A percentile compares a stretch with the other conserved stretches of the same genome.
Conservation (phyloP, 35 echinoderm and acorn worm species). For the Ophioderma brevispina region DNA sequence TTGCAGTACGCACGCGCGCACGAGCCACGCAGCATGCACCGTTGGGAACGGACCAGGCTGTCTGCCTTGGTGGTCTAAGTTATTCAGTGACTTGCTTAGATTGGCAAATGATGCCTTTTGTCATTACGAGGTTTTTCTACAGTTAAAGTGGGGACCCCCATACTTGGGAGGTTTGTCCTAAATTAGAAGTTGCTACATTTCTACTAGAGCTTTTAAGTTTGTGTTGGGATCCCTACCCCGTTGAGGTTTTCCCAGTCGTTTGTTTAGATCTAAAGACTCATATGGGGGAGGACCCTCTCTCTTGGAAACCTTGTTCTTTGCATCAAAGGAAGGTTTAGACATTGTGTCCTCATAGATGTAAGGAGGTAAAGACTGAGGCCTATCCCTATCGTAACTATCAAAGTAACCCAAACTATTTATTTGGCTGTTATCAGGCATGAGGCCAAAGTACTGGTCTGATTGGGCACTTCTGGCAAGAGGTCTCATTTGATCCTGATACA, state of each 20-base stretch:
- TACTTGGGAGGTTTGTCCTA: not conserved
- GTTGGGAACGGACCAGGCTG: too few species aligned
- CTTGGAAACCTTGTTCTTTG: not conserved
- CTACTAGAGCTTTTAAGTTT: not conserved
- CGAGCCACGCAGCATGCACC: too few species aligned
- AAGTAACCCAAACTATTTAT: not conserved
- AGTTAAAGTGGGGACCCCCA: not conserved
- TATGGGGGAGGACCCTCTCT: not conserved
- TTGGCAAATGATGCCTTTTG: not conserved
- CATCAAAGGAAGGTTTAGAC: not conserved
- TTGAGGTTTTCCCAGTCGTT: not conserved
- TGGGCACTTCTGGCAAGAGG: not conserved
- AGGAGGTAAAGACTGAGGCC: not conserved
- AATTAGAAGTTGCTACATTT: not conserved
- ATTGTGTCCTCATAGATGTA: not conserved
- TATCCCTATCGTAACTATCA: not conserved
- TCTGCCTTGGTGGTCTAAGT: not conserved
- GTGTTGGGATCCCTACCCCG: not conserved
- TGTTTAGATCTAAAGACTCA: not conserved
- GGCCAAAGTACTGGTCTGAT: conserved; percentile 2
- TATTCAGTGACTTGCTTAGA: not conserved
- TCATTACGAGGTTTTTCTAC: not conserved
- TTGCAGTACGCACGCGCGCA: too few species aligned
- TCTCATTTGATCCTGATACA: not conserved
- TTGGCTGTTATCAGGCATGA: not conserved